Evolutionary conservation across 1,140 invertebrate species (phyloP), one percentile per base, ranked within the genome.

Genomic region (Olivierus martensii): DNA sequence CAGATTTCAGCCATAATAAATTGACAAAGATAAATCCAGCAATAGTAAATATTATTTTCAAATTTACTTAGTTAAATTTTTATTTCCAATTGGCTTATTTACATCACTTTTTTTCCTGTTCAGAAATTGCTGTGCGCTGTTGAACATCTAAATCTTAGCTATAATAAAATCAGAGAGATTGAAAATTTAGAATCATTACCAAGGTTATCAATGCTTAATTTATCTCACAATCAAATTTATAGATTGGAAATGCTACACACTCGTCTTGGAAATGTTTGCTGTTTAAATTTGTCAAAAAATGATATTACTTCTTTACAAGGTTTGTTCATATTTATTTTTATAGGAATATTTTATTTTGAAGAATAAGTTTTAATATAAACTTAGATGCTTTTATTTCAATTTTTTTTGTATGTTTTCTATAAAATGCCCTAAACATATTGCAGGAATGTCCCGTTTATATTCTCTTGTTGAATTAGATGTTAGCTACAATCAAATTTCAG

Each of bases 221-320:
- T 93, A 3, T 83, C 82, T 0, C 80, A 83, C 61, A 94, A 91
- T 72, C 55, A 60, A 4, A 66, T 75, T 15, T 72, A 77, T 18
- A 63, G 78, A 0, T 79, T 87, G 39, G 75, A 83, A 3, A 77
- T 84, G 63, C 77, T 92, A 67, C 83, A 93, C 63, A 79, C 81
- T 7, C 84, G 83, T 67, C 75, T 95, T 51, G 89, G 88, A 2
- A 91, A 94, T 69, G 77, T 95, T n/a, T 77, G 82, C 12, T 79
- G 76, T 52, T 76, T 96, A n/a, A 82, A 90, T 65, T 65, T 97
- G 37, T 83, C 86, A 1, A 81, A 88, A 58, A 96, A 97, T 69
- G 77, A 79, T 62, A 77, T 97, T 1, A 77, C 73, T 17, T 77
- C 78, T 0, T 65, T 93, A 0, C 71, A 77, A 54, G 82, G 67